phyloP scores from a whole-genome alignment of 2,888 invertebrate genomes.

The Polydrusus cervinus region DNA sequence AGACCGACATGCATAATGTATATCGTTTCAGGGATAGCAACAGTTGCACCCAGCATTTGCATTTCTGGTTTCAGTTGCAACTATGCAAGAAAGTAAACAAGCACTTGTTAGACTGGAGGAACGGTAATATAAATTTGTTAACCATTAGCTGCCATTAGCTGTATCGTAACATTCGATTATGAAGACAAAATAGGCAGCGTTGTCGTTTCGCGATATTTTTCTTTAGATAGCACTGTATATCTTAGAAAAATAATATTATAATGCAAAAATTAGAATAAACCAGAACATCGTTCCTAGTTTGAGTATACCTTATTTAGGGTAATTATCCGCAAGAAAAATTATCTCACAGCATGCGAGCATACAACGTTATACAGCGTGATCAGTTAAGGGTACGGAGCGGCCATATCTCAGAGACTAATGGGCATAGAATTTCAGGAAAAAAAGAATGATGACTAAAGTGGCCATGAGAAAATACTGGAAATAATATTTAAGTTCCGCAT shows the following conservation, averaged over 20 bases:
- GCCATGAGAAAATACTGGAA: too few relatives aligned
- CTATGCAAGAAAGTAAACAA: conserved; percentile 51
- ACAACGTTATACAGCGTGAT: too few relatives aligned
- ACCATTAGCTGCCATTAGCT: conserved; percentile 57
- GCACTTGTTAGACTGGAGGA: conserved; percentile 55
- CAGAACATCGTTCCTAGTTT: not conserved
- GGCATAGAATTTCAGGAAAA: too few relatives aligned
- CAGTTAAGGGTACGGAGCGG: too few relatives aligned
- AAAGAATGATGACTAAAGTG: too few relatives aligned
- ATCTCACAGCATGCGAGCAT: too few relatives aligned
- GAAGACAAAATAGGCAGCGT: conserved; percentile 47
- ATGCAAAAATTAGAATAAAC: not conserved
- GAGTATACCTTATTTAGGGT: too few relatives aligned
- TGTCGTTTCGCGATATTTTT: conserved; percentile 14
- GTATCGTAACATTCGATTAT: conserved; percentile 61
- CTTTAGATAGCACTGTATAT: conserved; percentile 30
- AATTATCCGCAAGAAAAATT: too few relatives aligned
- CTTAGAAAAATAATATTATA: not conserved
- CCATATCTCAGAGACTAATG: too few relatives aligned
- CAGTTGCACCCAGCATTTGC: conserved; percentile 38
- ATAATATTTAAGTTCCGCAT: too few relatives aligned
- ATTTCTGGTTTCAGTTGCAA: conserved; percentile 46
- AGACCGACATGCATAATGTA: not conserved
- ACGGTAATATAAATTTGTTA: conserved; percentile 59
- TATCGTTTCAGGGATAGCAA: conserved; percentile 20